These are phyloP conservation scores for Adrianichthys oophorus DNA, from an alignment of 2,797 vertebrate species.

Conservation along the genomic window DNA sequence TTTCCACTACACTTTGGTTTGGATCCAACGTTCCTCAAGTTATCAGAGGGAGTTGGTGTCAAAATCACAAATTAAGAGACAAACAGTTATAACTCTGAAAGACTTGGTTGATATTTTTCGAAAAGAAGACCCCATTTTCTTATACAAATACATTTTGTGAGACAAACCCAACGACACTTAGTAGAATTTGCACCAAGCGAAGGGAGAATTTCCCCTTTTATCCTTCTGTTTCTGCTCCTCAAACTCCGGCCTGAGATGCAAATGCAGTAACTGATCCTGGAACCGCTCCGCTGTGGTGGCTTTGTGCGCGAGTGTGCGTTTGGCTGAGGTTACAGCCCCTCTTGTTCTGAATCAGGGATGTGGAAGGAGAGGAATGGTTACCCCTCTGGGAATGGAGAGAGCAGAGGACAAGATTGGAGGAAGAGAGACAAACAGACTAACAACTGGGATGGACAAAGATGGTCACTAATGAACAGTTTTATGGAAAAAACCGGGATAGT, in stretches of 20 bases:
- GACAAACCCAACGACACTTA: too few species aligned
- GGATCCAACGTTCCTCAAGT: too few species aligned
- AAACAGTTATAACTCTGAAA: too few species aligned
- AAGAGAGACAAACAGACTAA: conserved; percentile 14
- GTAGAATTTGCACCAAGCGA: not conserved
- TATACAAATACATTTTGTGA: too few species aligned
- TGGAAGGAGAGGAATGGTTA: conserved; percentile 58
- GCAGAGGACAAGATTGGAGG: conserved; percentile 34
- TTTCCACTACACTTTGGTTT: too few species aligned
- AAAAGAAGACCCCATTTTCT: too few species aligned
- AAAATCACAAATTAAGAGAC: too few species aligned
- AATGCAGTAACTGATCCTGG: conserved; percentile 68
- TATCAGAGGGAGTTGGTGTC: too few species aligned
- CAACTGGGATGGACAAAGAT: not conserved
- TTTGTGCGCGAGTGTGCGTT: conserved; percentile 28
- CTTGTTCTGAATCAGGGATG: conserved; percentile 63
- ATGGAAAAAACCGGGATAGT: too few species aligned
- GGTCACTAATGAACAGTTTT: too few species aligned
- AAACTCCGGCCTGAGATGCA: conserved; percentile 56
- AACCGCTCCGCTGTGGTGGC: conserved; percentile 20
- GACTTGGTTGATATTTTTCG: too few species aligned
- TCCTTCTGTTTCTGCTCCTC: conserved; percentile 34
- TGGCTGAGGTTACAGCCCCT: conserved; percentile 59
- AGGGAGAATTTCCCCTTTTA: conserved; percentile 22
- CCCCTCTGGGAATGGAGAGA: conserved; percentile 39